Evolutionary conservation across 2,797 vertebrate species (phyloP), one percentile per base, ranked within the genome.

Genomic region (Holocentrus rufus): DNA sequence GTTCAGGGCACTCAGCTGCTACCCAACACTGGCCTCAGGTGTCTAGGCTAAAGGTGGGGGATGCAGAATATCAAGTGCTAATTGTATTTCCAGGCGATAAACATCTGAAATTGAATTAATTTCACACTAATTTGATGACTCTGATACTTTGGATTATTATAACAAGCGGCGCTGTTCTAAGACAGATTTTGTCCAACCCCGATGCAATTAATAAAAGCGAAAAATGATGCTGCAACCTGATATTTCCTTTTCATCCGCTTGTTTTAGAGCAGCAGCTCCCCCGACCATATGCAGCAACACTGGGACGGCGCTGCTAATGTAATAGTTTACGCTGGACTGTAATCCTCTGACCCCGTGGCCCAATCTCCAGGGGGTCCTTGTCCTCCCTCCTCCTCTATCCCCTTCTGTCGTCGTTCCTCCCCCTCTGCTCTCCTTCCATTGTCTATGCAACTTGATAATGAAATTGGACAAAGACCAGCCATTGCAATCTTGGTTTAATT

Each of bases 1-100:
- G 85, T 85, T 88, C 85, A 85, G 61, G 59, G 31, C 49, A 20
- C 74, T 74, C 81, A 80, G 78, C 86, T 85, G 86, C 86, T 77
- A 61, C 70, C 63, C 81, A 76, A 23, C 10, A 20, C 54, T 18
- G 61, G 80, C 87, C 85, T 86, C 88, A 88, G 89, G 88, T 89
- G 89, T 81, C 52, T 5, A 54, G 55, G 72, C 56, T 66, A 49
- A 54, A 77, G 79, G 74, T 67, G 71, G 79, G 56, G 77, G 66
- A 69, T 74, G 81, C 63, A 73, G 79, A 72, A 75, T 5, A 77
- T 65, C 73, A 84, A 67, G 74, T 3, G 53, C 65, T 82, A 82
- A 75, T 83, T 70, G 30, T 74, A 53, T 62, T 68, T 46, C 25
- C 22, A 39, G 25, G 4, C 25, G 25, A 27, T 52, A 20, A 59